Conservation (phyloP, 2,888 invertebrate species). For the Drosophila longiperda region DNA sequence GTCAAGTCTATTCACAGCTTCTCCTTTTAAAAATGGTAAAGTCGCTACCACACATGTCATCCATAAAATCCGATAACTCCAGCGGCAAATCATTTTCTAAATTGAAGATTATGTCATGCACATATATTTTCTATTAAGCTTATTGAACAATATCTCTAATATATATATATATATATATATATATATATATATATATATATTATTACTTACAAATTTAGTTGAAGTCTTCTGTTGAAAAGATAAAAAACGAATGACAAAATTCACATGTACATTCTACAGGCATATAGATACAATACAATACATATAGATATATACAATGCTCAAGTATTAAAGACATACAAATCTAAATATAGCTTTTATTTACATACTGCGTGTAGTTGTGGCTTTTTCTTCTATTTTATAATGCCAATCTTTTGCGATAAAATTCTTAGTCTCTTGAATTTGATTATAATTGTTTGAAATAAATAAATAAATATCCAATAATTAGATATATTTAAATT, state of each 20-base stretch:
- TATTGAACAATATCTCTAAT: background rate
- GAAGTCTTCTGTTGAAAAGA: constrained; percentile 12
- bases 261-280: constrained; percentile 1
- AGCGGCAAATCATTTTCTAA: constrained; percentile 28
- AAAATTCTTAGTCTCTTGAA: background rate
- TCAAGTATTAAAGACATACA: constrained; percentile 8
- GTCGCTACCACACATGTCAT: background rate
- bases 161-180: background rate
- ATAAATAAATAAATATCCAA: background rate
- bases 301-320: too few species aligned
- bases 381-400: background rate
- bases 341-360: constrained; percentile 39
- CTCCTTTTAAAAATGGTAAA: background rate
- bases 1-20: constrained; percentile 1
- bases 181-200: background rate
- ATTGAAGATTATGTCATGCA: background rate
- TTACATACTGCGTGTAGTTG: background rate
- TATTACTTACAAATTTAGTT: background rate
- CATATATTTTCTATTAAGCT: background rate
- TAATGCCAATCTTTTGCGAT: background rate
- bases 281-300: too few species aligned
- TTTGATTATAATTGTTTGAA: background rate
- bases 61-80: constrained; percentile 19
- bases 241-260: constrained; percentile 21
- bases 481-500: background rate